Conservation (phyloP, 2,888 invertebrate species). For the Erpobdella octoculata region DNA sequence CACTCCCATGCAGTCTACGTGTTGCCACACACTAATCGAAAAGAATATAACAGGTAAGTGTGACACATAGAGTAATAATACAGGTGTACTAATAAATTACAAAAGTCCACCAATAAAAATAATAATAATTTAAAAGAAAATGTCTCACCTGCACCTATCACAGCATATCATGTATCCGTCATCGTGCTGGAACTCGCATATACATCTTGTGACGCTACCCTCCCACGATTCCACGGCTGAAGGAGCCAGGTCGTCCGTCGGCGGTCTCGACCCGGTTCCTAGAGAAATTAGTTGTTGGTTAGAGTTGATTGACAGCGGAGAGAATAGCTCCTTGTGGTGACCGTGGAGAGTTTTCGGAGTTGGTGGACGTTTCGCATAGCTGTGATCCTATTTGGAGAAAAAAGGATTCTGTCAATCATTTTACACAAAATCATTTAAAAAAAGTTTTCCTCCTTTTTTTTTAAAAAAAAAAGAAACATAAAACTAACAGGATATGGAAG, state of each 20-base stretch:
- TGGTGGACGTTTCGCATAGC: conserved; percentile 65
- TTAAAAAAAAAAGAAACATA: too few species aligned
- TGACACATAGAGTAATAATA: too few species aligned
- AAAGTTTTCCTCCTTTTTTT: too few species aligned
- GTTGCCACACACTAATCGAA: conserved; percentile 77
- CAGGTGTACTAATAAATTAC: too few species aligned
- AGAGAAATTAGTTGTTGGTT: background rate
- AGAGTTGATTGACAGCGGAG: background rate
- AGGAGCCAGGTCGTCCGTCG: background rate
- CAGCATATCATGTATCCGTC: conserved; percentile 98
- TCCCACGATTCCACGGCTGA: conserved; percentile 27
- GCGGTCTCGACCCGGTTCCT: background rate
- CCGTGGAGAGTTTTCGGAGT: conserved; percentile 52
- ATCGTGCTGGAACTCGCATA: conserved; percentile 85
- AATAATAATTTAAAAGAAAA: background rate
- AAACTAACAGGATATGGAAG: too few species aligned
- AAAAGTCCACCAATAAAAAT: too few species aligned
- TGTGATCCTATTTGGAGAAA: conserved; percentile 60
- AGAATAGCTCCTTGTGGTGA: background rate
- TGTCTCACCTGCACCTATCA: conserved; percentile 74
- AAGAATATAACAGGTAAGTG: background rate
- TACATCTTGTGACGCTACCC: conserved; percentile 68
- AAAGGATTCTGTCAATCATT: background rate
- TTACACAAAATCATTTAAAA: too few species aligned
- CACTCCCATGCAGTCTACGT: conserved; percentile 91